Evolutionary conservation across 2,888 invertebrate genomes (phyloP).

Genomic region (Osmoderma eremita): DNA sequence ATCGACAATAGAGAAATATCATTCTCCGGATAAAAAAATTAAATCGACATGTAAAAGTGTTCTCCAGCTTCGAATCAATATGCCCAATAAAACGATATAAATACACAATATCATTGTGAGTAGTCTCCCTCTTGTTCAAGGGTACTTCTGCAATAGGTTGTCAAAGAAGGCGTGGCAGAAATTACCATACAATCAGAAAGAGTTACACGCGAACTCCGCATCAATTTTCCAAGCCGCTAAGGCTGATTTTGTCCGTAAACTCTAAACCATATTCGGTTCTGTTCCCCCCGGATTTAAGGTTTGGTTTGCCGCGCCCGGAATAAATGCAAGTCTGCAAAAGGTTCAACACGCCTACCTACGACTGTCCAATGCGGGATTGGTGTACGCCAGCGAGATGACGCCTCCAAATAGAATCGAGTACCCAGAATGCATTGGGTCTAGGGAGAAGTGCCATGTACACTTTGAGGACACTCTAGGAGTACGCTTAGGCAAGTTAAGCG

Average conservation of each 20-base stretch:
- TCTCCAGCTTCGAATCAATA: conserved; percentile 57
- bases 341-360: conserved; percentile 24
- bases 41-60: conserved; percentile 54
- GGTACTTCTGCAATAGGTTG: conserved; percentile 58
- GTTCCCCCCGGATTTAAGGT: conserved; percentile 26
- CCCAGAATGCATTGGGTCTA: conserved; percentile 62
- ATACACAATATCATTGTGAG: conserved; percentile 63
- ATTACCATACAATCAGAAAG: conserved; percentile 46
- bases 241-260: conserved; percentile 18
- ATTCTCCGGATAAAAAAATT: conserved; percentile 45
- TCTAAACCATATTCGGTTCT: conserved; percentile 40
- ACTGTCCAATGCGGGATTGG: conserved; percentile 46
- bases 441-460: conserved; percentile 65
- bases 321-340: conserved; percentile 41
- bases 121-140: conserved; percentile 55
- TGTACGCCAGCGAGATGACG: conserved; percentile 45
- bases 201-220: conserved; percentile 39
- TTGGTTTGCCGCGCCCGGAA: conserved; percentile 25
- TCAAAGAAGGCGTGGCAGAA: conserved; percentile 52
- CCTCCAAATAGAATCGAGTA: conserved; percentile 58
- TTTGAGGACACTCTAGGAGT: conserved; percentile 65
- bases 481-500: conserved; percentile 67
- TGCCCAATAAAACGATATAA: conserved; percentile 64
- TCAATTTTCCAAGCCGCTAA: conserved; percentile 4
- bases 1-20: conserved; percentile 33